Conservation (phyloP, 1,140 invertebrate genomes). For the Watersipora subatra region DNA sequence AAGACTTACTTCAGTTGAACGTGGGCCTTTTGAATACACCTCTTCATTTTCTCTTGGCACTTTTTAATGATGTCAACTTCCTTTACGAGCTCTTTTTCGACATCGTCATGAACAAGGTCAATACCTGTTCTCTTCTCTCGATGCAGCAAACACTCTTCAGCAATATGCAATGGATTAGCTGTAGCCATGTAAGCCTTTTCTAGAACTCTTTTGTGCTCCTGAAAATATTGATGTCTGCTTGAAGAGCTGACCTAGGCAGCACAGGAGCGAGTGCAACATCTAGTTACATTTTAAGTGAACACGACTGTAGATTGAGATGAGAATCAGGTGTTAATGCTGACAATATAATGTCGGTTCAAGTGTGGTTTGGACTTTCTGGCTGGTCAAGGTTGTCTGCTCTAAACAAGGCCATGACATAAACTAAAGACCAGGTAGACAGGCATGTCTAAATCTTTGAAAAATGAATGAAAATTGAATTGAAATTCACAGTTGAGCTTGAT, state of each 20-base stretch:
- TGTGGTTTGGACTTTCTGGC: no score
- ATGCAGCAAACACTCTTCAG: constrained; percentile 80
- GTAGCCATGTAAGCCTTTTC: constrained; percentile 72
- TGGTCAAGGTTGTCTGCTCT: no score
- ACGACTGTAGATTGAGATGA: no score
- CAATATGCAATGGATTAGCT: constrained; percentile 72
- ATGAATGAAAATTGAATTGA: no score
- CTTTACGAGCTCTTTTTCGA: constrained; percentile 60
- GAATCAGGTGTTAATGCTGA: no score
- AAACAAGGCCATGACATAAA: no score
- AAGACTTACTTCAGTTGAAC: constrained; percentile 47
- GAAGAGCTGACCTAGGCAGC: not conserved
- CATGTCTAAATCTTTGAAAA: no score
- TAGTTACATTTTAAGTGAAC: no score
- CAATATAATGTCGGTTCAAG: no score
- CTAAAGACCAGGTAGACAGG: no score
- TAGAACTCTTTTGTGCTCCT: constrained; percentile 59
- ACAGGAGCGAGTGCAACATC: no score
- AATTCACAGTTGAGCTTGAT: no score
- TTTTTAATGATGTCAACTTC: constrained; percentile 68
- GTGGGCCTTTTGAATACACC: constrained; percentile 55
- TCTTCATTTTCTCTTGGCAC: constrained; percentile 58
- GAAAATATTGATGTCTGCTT: constrained; percentile 32
- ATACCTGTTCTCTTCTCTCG: constrained; percentile 69
- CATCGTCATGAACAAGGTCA: constrained; percentile 67